Base-by-base conservation (phyloP, 2,113 vertebrate species). In the Camelus dromedarius region DNA sequence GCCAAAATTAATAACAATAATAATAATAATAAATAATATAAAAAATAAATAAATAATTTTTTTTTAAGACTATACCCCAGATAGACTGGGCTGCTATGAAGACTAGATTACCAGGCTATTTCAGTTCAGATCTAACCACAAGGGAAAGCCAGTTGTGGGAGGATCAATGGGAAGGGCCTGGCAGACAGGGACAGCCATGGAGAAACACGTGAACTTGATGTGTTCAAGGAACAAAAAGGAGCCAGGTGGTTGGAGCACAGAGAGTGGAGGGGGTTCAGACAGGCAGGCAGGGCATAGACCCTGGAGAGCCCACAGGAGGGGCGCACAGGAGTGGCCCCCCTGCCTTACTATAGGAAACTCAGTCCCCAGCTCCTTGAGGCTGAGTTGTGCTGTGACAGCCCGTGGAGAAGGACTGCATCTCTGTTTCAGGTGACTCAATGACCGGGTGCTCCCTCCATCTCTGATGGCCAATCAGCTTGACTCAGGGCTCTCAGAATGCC, bases 161-260 rank as follows among this genome's bases (percentile, higher is more conserved):
- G 50, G 62, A 72, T 11, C 13, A 6, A 24, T 85, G 32, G 42
- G 35, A 94, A 84, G 12, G 73, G 38, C 38, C 13, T 32, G 6
- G 18, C 2, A 6, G 64, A 86, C 18, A 35, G 79, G 54, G 56
- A 73, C 0, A 48, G 66, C 30, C 32, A 9, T 50, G 56, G 14
- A 50, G 60, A 66, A 83, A 69, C 2, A 35, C 64, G 19, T 2
- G 20, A 22, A 26, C 15, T 38, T 9, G 0, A 5, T 30, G 80
- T 67, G 30, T 69, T 62, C n/a, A 16, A 84, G 48, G 52, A 91
- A 66, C 50, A 58, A 83, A 56, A 70, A 64, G 12, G n/a, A 67
- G 32, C 7, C 3, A 0, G 10, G 60, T 38, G n/a, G 14, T 32
- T 22, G 16, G 32, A 19, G 22, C 1, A 7, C 2, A 7, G 75